Evolutionary conservation across 2,888 invertebrate genomes (phyloP).

Genomic region (Noctua fimbriata): DNA sequence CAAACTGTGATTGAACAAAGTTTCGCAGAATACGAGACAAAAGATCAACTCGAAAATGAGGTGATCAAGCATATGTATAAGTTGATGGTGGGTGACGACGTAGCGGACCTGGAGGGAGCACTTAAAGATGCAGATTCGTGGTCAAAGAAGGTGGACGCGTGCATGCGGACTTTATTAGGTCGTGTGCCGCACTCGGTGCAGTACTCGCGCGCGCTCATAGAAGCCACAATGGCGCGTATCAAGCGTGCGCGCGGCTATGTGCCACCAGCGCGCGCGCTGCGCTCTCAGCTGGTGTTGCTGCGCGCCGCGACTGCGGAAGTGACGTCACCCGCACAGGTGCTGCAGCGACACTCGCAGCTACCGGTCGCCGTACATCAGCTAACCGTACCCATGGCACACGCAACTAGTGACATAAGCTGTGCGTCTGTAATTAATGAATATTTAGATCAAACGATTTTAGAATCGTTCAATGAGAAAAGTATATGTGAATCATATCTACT

Average conservation of each 20-base stretch:
- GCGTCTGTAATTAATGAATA: slow-evolving; percentile 72
- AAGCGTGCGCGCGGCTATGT: slow-evolving; percentile 60
- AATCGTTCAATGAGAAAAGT: slow-evolving; percentile 68
- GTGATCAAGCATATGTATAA: slow-evolving; percentile 70
- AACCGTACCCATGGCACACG: slow-evolving; percentile 62
- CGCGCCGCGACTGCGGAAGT: background rate
- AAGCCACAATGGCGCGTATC: slow-evolving; percentile 70
- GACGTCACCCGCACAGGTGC: background rate
- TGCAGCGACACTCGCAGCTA: slow-evolving; percentile 9
- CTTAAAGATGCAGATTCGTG: slow-evolving; percentile 61
- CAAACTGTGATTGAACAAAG: slow-evolving; percentile 61
- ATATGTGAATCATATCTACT: slow-evolving; percentile 69
- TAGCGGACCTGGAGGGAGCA: slow-evolving; percentile 55
- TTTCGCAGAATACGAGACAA: slow-evolving; percentile 56
- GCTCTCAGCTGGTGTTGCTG: slow-evolving; percentile 60
- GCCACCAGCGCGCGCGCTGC: slow-evolving; percentile 55
- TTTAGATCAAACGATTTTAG: slow-evolving; percentile 64
- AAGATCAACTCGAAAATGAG: slow-evolving; percentile 68
- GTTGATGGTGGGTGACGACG: slow-evolving; percentile 65
- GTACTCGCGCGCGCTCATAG: slow-evolving; percentile 71
- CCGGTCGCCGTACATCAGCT: slow-evolving; percentile 19
- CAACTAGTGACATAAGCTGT: slow-evolving; percentile 67
- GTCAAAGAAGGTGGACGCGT: slow-evolving; percentile 71
- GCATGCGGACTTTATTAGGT: slow-evolving; percentile 66
- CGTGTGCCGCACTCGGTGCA: slow-evolving; percentile 71